A percentile compares a stretch with the other conserved stretches of the same genome.
phyloP scores from a whole-genome alignment of 1,140 invertebrate genomes.

The Macrocentrus cingulum region DNA sequence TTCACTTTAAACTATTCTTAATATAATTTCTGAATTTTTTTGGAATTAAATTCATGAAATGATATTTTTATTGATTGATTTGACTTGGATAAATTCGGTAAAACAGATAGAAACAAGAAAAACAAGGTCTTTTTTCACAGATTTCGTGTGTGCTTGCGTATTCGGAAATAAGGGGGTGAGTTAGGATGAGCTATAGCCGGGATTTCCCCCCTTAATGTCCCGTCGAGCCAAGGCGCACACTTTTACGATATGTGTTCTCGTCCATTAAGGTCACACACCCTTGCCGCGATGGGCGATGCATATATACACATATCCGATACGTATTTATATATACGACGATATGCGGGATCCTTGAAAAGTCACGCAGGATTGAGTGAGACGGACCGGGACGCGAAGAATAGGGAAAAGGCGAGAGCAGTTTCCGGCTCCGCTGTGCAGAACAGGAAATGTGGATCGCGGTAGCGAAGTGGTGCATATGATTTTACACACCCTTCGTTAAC shows the following conservation, averaged over 20 bases:
- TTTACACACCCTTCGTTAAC: conserved; percentile 20
- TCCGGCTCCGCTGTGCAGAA: conserved; percentile 30
- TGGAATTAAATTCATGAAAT: no score
- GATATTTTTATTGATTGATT: no score
- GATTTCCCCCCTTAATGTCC: conserved; percentile 25
- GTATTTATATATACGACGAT: not conserved
- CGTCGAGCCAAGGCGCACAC: conserved; percentile 24
- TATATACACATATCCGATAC: conserved; percentile 3
- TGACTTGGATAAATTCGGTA: no score
- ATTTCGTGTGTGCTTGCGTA: conserved; percentile 23
- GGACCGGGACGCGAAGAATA: conserved; percentile 26
- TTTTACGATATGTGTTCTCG: conserved; percentile 27
- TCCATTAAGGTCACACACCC: conserved; percentile 22
- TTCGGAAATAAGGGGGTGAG: no score
- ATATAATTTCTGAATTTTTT: no score
- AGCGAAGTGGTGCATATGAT: conserved; percentile 45
- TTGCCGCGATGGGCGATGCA: conserved; percentile 1
- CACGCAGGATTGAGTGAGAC: not conserved
- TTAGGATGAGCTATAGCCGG: no score
- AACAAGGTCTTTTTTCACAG: no score
- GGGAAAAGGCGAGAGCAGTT: conserved; percentile 29
- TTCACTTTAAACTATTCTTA: no score
- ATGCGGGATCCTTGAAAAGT: not conserved
- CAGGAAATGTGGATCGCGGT: conserved; percentile 42
- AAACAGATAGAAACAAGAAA: no score